phyloP scores from a whole-genome alignment of 23 tunicate species.

The Oikopleura dioica region DNA sequence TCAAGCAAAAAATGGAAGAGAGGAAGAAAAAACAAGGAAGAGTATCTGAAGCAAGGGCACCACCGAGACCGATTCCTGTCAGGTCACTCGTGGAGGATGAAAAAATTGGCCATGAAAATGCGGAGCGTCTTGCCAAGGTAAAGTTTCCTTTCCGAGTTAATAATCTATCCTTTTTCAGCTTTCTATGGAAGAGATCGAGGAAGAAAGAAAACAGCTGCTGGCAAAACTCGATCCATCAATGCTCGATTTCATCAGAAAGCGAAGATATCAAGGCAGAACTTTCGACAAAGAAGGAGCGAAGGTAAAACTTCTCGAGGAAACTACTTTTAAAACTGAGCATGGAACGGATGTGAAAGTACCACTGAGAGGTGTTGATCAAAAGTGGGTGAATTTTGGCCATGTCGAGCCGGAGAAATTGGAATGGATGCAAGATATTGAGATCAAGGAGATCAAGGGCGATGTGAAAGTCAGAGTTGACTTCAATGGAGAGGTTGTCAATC shows the following conservation, averaged over 20 bases:
- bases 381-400: not conserved
- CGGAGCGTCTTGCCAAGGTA: not conserved
- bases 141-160: too few species aligned
- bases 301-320: not conserved
- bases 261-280: not conserved
- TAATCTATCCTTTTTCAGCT: too few species aligned
- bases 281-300: not conserved
- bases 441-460: not conserved
- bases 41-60: not conserved
- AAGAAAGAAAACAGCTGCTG: not conserved
- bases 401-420: not conserved
- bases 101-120: not conserved
- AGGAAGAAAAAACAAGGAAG: not conserved
- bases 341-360: not conserved
- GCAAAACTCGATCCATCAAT: not conserved
- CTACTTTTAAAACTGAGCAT: not conserved
- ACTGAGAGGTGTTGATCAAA: not conserved
- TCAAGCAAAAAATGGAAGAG: not conserved
- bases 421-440: not conserved
- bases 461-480: not conserved
- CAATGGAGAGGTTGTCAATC: not conserved
- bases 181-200: not conserved
- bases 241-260: not conserved
- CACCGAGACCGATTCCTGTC: not conserved
- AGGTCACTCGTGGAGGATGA: not conserved